phyloP scores from a whole-genome alignment of 2,888 invertebrate species.

The Loripinus fragilis region DNA sequence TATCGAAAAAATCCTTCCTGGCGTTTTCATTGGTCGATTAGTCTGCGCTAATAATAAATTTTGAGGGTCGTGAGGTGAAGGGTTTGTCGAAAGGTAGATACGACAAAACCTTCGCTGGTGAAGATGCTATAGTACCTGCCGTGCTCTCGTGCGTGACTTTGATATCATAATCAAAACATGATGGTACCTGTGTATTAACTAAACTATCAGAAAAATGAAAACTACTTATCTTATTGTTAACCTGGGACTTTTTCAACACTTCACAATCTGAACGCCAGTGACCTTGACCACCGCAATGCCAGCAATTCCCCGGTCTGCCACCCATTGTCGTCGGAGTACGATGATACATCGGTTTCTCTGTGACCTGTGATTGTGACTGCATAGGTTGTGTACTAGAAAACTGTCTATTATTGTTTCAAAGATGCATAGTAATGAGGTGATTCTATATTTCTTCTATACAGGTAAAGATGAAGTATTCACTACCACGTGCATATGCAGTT shows the following conservation, averaged over 20 bases:
- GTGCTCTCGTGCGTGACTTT: not conserved
- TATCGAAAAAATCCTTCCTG: too few relatives aligned
- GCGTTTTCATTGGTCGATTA: too few relatives aligned
- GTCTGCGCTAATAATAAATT: too few relatives aligned
- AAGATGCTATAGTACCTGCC: not conserved
- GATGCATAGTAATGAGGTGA: too few relatives aligned
- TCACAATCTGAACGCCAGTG: constrained; percentile 2
- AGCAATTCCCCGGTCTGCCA: not conserved
- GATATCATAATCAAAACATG: not conserved
- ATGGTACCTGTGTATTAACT: not conserved
- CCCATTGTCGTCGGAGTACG: not conserved
- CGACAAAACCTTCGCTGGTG: too few relatives aligned
- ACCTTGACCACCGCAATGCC: not conserved
- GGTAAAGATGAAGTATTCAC: too few relatives aligned
- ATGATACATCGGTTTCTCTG: not conserved
- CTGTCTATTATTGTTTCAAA: too few relatives aligned
- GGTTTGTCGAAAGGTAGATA: too few relatives aligned
- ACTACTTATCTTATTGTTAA: constrained; percentile 11
- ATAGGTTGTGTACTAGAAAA: not conserved
- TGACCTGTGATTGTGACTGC: constrained; percentile 3
- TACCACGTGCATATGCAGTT: too few relatives aligned
- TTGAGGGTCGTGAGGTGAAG: too few relatives aligned
- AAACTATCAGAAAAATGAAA: not conserved
- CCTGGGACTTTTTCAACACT: constrained; percentile 9
- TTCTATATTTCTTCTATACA: too few relatives aligned